Evolutionary conservation across 2,888 invertebrate genomes (phyloP), one percentile per base, ranked within the genome.

Genomic region (Adelognathus sp.): DNA sequence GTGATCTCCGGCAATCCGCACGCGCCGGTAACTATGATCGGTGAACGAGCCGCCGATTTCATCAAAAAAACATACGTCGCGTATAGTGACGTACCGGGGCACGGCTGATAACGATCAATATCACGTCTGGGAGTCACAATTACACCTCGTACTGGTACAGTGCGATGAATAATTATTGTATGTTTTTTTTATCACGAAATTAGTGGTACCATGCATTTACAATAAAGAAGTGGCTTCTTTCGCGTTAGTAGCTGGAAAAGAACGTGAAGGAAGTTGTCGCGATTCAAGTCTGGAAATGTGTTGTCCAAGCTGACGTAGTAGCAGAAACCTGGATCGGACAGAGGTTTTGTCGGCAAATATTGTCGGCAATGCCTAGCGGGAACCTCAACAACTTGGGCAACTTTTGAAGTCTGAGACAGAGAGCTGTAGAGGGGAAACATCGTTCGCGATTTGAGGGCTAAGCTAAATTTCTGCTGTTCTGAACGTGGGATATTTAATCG

Each of bases 11-110:
- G 93, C 0, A 94, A 94, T 86, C 94, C 94, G 1, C 93, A 92
- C 24, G 94, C 93, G 0, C 90, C 93, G 0, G 89, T 92, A 1
- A 92, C 93, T 29, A 94, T 94, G 94, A 92, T 94, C 76, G 94
- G 92, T 0, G 94, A 94, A 82, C 91, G 93, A 7, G 93, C 92
- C 0, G 92, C 93, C 0, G 92, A 93, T 79, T 93, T 94, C 81
- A 90, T 94, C 14, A 91, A 91, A 63, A 21, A 85, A 60, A 79
- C 54, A 4, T 74, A 83, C 39, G n/a, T 21, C 21, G 71, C n/a
- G n/a, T n/a, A n/a, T n/a, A 74, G 54, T 74, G 70, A 21, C 41
- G 1, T 66, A 54, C 27, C n/a, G n/a, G n/a, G n/a, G n/a, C n/a
- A n/a, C n/a, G n/a, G n/a, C n/a, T n/a, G n/a, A n/a, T n/a, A n/a